phyloP scores from a whole-genome alignment of 1,140 invertebrate genomes.

The Chelonus insularis region DNA sequence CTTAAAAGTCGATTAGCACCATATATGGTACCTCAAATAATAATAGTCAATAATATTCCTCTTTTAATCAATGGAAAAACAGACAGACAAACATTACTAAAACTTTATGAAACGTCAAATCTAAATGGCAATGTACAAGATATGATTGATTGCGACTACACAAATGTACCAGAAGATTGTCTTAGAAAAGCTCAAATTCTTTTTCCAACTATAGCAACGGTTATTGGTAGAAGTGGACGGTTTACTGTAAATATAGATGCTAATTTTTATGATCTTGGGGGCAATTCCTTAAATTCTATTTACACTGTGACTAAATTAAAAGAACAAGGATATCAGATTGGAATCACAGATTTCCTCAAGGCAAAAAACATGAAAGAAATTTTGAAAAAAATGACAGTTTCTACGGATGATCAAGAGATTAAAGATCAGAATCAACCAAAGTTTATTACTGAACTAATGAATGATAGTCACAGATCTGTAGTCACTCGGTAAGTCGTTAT shows the following conservation, averaged over 20 bases:
- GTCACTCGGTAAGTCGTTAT: constrained; percentile 62
- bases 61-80: constrained; percentile 83
- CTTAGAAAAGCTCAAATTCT: constrained; percentile 68
- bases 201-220: constrained; percentile 72
- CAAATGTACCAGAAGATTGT: constrained; percentile 63
- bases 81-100: constrained; percentile 75
- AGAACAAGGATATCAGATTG: constrained; percentile 78
- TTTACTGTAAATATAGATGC: constrained; percentile 63
- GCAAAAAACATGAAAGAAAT: constrained; percentile 72
- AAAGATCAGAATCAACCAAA: constrained; percentile 42
- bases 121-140: constrained; percentile 60
- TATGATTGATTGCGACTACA: constrained; percentile 64
- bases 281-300: constrained; percentile 85
- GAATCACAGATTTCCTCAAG: constrained; percentile 79
- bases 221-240: constrained; percentile 67
- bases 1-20: constrained; percentile 67
- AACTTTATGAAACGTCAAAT: constrained; percentile 70
- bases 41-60: constrained; percentile 73
- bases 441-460: constrained; percentile 64
- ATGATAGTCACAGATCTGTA: constrained; percentile 66
- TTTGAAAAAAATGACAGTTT: constrained; percentile 62
- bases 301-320: constrained; percentile 75
- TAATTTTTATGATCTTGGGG: constrained; percentile 83
- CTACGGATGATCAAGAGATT: constrained; percentile 41
- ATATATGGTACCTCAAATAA: constrained; percentile 78